Evolutionary conservation across 2,113 vertebrate genomes (phyloP).

Genomic region (Gracilinanus agilis): DNA sequence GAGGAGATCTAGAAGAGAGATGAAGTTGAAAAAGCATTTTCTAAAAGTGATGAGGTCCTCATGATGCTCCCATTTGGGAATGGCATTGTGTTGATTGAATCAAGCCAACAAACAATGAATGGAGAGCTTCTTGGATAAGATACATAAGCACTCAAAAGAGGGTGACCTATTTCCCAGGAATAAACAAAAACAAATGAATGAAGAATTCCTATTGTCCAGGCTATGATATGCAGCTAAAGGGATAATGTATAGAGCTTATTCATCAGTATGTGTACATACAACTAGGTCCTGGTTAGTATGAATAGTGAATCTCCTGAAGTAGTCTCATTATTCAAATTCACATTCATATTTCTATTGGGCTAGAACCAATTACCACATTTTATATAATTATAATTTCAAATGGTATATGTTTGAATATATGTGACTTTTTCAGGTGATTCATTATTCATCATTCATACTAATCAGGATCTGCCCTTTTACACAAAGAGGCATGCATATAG

Average conservation of each 20-base stretch:
- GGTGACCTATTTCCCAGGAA: neutral
- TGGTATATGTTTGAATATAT: neutral
- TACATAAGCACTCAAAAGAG: neutral
- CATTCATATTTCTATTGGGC: neutral
- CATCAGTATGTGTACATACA: neutral
- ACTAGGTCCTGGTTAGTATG: neutral
- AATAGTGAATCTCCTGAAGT: neutral
- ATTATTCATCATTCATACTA: neutral
- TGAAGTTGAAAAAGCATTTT: neutral
- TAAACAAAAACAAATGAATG: neutral
- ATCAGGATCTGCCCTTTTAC: neutral
- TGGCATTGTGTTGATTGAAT: neutral
- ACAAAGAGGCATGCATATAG: neutral
- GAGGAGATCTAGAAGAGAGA: neutral
- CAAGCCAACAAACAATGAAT: neutral
- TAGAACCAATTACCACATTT: neutral
- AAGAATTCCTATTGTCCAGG: neutral
- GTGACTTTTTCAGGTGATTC: neutral
- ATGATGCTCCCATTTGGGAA: neutral
- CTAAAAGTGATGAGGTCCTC: neutral
- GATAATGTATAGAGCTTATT: neutral
- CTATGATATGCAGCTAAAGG: neutral
- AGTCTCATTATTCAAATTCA: neutral
- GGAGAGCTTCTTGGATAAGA: neutral
- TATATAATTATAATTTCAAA: neutral